phyloP scores from a whole-genome alignment of 2,888 invertebrate species.

The Agrotis exclamationis region DNA sequence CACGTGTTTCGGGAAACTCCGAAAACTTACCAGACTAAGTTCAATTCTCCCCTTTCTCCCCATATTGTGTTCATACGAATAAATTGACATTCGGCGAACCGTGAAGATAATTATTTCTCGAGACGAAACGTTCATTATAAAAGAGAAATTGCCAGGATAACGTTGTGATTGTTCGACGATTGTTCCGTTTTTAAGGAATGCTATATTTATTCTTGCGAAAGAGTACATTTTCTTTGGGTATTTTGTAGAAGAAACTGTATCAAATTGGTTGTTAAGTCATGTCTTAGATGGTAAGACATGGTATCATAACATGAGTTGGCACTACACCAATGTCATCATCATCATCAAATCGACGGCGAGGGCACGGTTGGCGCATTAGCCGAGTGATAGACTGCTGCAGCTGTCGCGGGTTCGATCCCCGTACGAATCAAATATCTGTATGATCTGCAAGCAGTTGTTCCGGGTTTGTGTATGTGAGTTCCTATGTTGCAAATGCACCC shows the following conservation, averaged over 20 bases:
- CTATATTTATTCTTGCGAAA: slow-evolving; percentile 15
- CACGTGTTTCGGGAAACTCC: background rate
- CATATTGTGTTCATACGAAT: slow-evolving; percentile 44
- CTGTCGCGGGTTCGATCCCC: too few species aligned
- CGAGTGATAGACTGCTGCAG: too few species aligned
- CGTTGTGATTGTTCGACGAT: slow-evolving; percentile 26
- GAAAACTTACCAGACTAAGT: slow-evolving; percentile 26
- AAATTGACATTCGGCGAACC: slow-evolving; percentile 54
- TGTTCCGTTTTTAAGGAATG: slow-evolving; percentile 14
- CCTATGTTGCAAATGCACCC: too few species aligned
- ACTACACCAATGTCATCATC: background rate
- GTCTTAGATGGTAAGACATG: background rate
- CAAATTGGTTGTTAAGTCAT: background rate
- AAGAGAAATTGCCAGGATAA: slow-evolving; percentile 35
- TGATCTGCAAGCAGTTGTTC: too few species aligned
- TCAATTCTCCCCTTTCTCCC: slow-evolving; percentile 9
- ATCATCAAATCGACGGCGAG: too few species aligned
- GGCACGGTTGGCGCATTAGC: too few species aligned
- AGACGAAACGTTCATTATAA: slow-evolving; percentile 42
- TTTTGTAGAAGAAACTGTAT: background rate
- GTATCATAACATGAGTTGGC: background rate
- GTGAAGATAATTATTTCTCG: slow-evolving; percentile 57
- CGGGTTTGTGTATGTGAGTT: too few species aligned
- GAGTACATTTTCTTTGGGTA: slow-evolving; percentile 10
- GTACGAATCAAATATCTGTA: too few species aligned